These are phyloP conservation scores for Tipula unca DNA, from an alignment of 2,888 invertebrate species.

Conservation along the genomic window DNA sequence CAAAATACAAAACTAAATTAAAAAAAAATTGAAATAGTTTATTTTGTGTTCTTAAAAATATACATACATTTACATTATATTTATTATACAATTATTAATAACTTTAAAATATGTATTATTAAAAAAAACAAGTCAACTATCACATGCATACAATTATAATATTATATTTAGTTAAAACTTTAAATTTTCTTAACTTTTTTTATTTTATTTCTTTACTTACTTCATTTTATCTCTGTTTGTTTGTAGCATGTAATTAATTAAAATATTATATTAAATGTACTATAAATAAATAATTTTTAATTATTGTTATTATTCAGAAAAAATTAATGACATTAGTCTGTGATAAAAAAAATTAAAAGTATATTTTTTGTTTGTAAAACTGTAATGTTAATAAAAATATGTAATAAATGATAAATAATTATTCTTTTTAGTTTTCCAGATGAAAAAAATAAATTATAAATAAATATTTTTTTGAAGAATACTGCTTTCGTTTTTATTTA, in stretches of 20 bases:
- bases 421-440: not conserved
- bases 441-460: not conserved
- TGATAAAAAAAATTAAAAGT: not conserved
- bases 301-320: not conserved
- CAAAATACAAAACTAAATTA: not conserved
- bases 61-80: not conserved
- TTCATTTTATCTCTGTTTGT: not conserved
- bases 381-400: not conserved
- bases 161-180: not conserved
- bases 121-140: not conserved
- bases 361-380: not conserved
- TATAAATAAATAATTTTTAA: not conserved
- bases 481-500: not conserved
- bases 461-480: not conserved
- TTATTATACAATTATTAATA: not conserved
- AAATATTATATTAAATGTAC: not conserved
- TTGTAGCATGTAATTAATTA: not conserved
- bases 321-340: conserved; percentile 8
- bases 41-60: not conserved
- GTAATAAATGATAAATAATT: not conserved
- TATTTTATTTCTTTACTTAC: not conserved
- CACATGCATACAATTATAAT: not conserved
- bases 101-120: not conserved
- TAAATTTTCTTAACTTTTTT: not conserved
- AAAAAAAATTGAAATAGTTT: not conserved